Conservation (phyloP, 2,797 vertebrate genomes). For the Sebastolobus alascanus region DNA sequence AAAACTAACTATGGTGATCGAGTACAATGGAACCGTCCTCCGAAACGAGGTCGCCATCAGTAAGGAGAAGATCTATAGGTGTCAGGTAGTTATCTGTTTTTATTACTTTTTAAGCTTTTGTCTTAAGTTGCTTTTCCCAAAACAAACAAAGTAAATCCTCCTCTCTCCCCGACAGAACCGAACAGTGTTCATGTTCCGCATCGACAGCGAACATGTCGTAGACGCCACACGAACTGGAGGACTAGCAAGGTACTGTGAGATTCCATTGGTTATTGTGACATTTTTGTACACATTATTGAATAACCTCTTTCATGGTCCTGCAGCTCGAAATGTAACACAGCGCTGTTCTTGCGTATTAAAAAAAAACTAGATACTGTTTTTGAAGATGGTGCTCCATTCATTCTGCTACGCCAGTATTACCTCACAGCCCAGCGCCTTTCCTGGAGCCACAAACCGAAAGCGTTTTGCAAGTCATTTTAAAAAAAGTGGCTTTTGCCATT, state of each 20-base stretch:
- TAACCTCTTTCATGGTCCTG: not conserved
- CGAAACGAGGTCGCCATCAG: conserved; percentile 96
- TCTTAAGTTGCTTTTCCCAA: not conserved
- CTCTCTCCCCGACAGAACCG: conserved; percentile 87
- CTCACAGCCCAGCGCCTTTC: not conserved
- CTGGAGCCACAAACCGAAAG: no score
- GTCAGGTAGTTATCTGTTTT: conserved; percentile 85
- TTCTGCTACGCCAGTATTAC: not conserved
- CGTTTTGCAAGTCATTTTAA: not conserved
- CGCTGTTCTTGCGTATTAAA: not conserved
- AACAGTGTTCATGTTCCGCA: conserved; percentile 97
- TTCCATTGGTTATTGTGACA: not conserved
- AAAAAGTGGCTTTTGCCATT: not conserved
- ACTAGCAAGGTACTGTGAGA: conserved; percentile 91
- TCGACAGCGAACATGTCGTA: conserved; percentile 95
- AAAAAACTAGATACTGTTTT: not conserved
- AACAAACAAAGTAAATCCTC: not conserved
- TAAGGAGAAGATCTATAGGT: conserved; percentile 93
- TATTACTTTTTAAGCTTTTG: not conserved
- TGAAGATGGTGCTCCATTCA: not conserved
- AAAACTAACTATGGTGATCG: conserved; percentile 99
- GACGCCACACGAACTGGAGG: conserved; percentile 95
- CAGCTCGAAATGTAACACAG: not conserved
- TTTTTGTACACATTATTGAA: not conserved
- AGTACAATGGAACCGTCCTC: conserved; percentile 97